These are phyloP conservation scores for Stichopus horrens DNA, from an alignment of 53 echinoderm and acorn worm species.

Conservation along the genomic window DNA sequence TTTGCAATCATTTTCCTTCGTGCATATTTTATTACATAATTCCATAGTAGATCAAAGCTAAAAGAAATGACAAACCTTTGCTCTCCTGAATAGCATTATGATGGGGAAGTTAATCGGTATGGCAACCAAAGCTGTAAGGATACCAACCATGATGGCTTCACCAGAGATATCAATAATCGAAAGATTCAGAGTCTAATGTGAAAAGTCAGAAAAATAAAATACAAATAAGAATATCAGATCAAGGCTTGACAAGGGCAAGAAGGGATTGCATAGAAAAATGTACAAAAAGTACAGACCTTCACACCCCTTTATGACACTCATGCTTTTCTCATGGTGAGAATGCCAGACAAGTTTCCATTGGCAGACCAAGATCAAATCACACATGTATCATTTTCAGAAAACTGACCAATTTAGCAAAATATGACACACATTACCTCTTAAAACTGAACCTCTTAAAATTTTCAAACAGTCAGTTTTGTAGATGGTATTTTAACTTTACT, in stretches of 20 bases:
- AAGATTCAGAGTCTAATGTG: background rate
- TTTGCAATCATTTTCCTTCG: too few species aligned
- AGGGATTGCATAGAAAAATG: background rate
- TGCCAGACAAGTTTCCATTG: too few species aligned
- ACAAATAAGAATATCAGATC: background rate
- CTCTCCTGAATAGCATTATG: constrained; percentile 92
- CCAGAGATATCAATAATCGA: constrained; percentile 58
- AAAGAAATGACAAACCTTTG: constrained; percentile 52
- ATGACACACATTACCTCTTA: too few species aligned
- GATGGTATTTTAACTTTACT: too few species aligned
- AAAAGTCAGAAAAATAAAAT: background rate
- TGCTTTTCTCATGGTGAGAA: too few species aligned
- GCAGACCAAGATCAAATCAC: too few species aligned
- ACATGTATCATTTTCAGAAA: too few species aligned
- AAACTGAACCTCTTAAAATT: too few species aligned
- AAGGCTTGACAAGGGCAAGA: background rate
- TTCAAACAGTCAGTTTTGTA: too few species aligned
- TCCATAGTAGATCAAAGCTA: too few species aligned
- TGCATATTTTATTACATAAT: too few species aligned
- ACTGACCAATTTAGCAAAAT: too few species aligned
- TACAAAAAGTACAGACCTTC: background rate
- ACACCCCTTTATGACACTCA: background rate
- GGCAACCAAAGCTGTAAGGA: constrained; percentile 84
- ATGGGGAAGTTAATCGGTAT: constrained; percentile 92
- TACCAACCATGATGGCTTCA: constrained; percentile 88